These are phyloP conservation scores for Apostichopus parvimensis DNA, from an alignment of 35 echinoderm and acorn worm genomes.

Conservation along the genomic window DNA sequence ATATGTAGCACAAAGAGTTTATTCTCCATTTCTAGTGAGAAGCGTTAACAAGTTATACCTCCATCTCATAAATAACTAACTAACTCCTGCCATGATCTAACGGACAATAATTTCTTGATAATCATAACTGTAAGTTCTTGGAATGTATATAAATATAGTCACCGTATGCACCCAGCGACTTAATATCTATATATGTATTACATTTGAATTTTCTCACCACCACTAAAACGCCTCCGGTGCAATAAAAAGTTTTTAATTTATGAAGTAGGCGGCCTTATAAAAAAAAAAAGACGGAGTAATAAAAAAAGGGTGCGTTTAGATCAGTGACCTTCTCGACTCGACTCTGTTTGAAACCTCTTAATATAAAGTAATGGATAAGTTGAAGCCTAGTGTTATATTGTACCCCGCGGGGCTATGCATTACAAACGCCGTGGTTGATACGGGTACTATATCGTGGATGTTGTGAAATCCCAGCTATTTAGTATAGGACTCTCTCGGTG, in stretches of 20 bases:
- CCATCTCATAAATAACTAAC: too few relatives aligned
- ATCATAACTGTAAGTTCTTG: too few relatives aligned
- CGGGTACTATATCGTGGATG: background rate
- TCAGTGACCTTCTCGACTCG: conserved; percentile 38
- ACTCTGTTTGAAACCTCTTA: conserved; percentile 44
- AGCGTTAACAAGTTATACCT: too few relatives aligned
- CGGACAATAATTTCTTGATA: too few relatives aligned
- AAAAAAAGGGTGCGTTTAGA: conserved; percentile 3
- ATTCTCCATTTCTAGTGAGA: too few relatives aligned
- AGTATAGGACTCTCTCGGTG: too few relatives aligned
- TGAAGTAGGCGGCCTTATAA: conserved; percentile 38
- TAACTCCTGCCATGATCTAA: too few relatives aligned
- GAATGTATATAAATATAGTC: too few relatives aligned
- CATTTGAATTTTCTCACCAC: background rate
- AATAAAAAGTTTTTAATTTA: conserved; percentile 43
- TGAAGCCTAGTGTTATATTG: conserved; percentile 42
- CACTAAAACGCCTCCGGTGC: conserved; percentile 39
- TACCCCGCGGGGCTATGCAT: conserved; percentile 47
- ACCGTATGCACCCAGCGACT: too few relatives aligned
- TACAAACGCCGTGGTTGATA: conserved; percentile 19
- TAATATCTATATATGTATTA: too few relatives aligned
- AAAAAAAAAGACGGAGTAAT: conserved; percentile 20
- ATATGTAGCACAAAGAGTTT: too few relatives aligned
- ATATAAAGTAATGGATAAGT: background rate
- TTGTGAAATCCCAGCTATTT: too few relatives aligned